A percentile compares a stretch with the other conserved stretches of the same genome.
These are phyloP conservation scores for Poeciliopsis gracilis DNA, from an alignment of 2,797 vertebrate genomes.

Conservation along the genomic window DNA sequence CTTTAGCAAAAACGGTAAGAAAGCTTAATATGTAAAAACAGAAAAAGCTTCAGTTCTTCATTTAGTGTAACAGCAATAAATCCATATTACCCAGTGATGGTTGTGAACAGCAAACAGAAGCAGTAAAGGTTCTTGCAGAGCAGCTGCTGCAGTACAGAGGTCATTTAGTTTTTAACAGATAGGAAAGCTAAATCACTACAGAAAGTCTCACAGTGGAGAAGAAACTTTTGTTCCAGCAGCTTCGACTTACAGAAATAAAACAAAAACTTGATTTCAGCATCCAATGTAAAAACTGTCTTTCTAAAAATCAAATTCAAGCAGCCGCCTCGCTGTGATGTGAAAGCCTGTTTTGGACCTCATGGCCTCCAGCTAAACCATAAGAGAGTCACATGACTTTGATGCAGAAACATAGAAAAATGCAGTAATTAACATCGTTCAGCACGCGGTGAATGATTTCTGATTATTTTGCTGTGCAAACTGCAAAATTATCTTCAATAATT, in stretches of 20 bases:
- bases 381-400: slow-evolving; percentile 7
- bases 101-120: slow-evolving; percentile 23
- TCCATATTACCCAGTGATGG: neutral
- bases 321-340: neutral
- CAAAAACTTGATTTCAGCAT: slow-evolving; percentile 5
- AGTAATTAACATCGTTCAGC: neutral
- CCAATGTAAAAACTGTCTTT: neutral
- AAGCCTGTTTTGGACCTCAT: slow-evolving; percentile 16
- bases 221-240: slow-evolving; percentile 15
- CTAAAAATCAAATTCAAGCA: slow-evolving; percentile 10
- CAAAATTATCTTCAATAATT: neutral
- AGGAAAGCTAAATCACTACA: slow-evolving; percentile 58
- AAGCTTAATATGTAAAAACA: neutral
- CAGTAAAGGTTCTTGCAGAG: slow-evolving; percentile 19
- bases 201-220: slow-evolving; percentile 38
- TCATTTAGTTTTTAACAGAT: slow-evolving; percentile 52
- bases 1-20: neutral
- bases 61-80: neutral
- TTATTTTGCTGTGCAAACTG: neutral
- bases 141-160: slow-evolving; percentile 46
- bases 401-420: neutral
- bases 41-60: neutral
- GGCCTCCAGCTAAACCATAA: slow-evolving; percentile 11
- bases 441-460: neutral
- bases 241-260: slow-evolving; percentile 8